Base-by-base conservation (phyloP, 2,113 vertebrate genomes). In the Thermophis baileyi region DNA sequence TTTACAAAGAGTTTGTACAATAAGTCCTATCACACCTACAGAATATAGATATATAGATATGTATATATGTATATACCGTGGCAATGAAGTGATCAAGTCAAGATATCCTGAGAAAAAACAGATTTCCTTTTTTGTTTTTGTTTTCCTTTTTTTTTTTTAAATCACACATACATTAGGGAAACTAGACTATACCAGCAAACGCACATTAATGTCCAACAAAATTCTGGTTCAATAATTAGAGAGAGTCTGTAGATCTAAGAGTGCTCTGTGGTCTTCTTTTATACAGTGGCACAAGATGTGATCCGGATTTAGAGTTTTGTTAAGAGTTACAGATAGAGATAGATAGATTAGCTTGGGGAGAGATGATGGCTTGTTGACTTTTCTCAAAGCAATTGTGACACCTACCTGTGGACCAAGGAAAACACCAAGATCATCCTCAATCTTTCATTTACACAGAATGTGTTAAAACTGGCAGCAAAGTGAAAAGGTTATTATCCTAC, bases 331-430 rank as follows among this genome's bases (percentile, higher is more conserved):
- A 89, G n/a, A 89, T 55, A 93, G 92, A 85, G 53, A 92, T 92
- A 92, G 97, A 96, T 97, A 97, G 98, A 97, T 97, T 98, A 98
- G 96, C 96, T 97, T 94, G 94, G 97, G 97, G 96, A 98, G 97
- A 97, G 97, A 98, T 97, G 98, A 98, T 96, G 98, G 98, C 97
- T 98, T 97, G 97, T 97, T 98, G 97, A 97, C 97, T 98, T 98
- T 98, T 98, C 97, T 98, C 98, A 99, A 99, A 99, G 98, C 99
- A 99, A 99, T 98, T 99, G 99, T 99, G 99, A 99, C 99, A 99
- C 98, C 99, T 99, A 99, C 98, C 99, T 99, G 99, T 98, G 98
- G 98, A 98, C 97, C 98, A 97, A 98, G 98, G 98, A 97, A 99
- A 98, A 98, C 98, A 97, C 97, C 96, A 97, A 97, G 96, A 98